phyloP scores from a whole-genome alignment of 2,888 invertebrate genomes.

The Heliconius hortense region DNA sequence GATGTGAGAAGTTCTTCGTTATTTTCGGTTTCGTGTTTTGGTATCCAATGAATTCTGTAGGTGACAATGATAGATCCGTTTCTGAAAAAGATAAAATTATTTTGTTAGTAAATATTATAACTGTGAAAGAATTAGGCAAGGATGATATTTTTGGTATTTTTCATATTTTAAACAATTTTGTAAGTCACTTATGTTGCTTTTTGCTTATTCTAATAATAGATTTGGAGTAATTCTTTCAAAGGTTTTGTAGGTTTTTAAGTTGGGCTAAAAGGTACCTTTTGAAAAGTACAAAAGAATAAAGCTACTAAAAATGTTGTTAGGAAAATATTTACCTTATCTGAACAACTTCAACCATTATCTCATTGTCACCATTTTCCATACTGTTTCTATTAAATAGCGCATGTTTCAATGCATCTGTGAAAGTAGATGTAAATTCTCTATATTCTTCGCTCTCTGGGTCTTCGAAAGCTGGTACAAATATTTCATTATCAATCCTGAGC shows the following conservation, averaged over 20 bases:
- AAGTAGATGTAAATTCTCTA: slow-evolving; percentile 80
- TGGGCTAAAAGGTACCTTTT: background rate
- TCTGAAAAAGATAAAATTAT: slow-evolving; percentile 61
- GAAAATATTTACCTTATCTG: slow-evolving; percentile 74
- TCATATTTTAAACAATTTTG: background rate
- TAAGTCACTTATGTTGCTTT: too few relatives aligned
- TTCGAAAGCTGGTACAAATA: slow-evolving; percentile 81
- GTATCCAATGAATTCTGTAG: slow-evolving; percentile 85
- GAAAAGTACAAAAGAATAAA: too few relatives aligned
- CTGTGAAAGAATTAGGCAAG: background rate
- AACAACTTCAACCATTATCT: slow-evolving; percentile 83
- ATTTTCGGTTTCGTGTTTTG: slow-evolving; percentile 70
- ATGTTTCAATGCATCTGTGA: slow-evolving; percentile 83
- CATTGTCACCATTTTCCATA: slow-evolving; percentile 77
- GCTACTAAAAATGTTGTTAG: background rate
- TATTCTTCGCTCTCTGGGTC: slow-evolving; percentile 84
- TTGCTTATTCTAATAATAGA: background rate
- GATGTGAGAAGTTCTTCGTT: slow-evolving; percentile 78
- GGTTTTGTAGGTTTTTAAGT: background rate
- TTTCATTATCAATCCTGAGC: slow-evolving; percentile 85
- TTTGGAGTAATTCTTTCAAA: background rate
- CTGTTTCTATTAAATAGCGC: slow-evolving; percentile 79
- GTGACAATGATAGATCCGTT: slow-evolving; percentile 85
- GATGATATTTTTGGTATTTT: background rate
- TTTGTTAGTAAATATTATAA: background rate